Evolutionary conservation across 37 sponge, comb jelly and placozoan species (phyloP).

Genomic region (Crambe crambe): DNA sequence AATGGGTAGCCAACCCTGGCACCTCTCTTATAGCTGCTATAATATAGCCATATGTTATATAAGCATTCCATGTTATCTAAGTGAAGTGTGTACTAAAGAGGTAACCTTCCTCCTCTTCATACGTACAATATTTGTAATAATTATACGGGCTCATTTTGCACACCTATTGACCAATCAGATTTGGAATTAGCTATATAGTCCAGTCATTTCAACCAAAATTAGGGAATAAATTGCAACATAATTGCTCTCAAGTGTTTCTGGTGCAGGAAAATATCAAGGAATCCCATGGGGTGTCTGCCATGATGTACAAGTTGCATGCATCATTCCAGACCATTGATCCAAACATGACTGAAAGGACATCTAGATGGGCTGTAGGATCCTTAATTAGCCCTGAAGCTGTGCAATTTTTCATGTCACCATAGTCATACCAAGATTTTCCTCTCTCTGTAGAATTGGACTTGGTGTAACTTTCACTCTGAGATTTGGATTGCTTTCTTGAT

Average conservation of each 20-base stretch:
- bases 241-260: neutral
- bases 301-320: slow-evolving; percentile 51
- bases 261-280: slow-evolving; percentile 1
- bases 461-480: neutral
- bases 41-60: no score
- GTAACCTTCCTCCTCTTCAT: no score
- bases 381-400: slow-evolving; percentile 15
- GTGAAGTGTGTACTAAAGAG: no score
- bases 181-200: no score
- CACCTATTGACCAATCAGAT: no score
- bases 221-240: no score
- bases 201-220: neutral
- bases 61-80: no score
- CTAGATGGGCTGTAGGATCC: slow-evolving; percentile 26
- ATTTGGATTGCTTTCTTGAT: neutral
- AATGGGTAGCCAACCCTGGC: no score
- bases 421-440: slow-evolving; percentile 7
- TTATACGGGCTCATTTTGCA: no score
- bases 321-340: slow-evolving; percentile 55
- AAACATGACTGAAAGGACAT: slow-evolving; percentile 22
- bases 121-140: no score
- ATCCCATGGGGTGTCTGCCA: slow-evolving; percentile 28
- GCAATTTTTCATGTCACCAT: neutral
- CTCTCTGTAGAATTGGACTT: neutral
- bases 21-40: no score